Percentiles rank a stretch among this genome's conserved stretches.
Evolutionary conservation across 2,888 invertebrate species (phyloP).

Genomic region (Orthosia cruda): DNA sequence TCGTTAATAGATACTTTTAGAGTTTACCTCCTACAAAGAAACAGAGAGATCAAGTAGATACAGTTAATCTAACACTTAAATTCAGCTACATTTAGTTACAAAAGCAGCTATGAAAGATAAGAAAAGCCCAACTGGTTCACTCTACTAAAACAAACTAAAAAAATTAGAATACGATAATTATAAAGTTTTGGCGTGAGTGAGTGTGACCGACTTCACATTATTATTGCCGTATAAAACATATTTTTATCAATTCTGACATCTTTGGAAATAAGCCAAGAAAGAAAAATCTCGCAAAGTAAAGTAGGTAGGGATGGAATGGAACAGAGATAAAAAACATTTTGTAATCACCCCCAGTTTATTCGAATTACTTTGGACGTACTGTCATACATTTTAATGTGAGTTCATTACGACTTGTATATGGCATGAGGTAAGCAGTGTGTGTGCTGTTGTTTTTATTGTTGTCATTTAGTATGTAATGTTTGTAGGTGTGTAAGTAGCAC

Average conservation of each 20-base stretch:
- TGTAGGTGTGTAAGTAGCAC: neutral
- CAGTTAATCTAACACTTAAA: too few relatives aligned
- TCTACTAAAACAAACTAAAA: too few relatives aligned
- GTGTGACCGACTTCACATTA: too few relatives aligned
- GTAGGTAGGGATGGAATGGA: neutral
- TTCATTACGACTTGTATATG: slow-evolving; percentile 37
- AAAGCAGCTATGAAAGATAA: too few relatives aligned
- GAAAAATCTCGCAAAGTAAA: neutral
- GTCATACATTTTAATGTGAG: slow-evolving; percentile 47
- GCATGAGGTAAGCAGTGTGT: slow-evolving; percentile 20
- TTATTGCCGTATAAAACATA: neutral
- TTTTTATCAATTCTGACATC: neutral
- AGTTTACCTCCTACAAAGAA: too few relatives aligned
- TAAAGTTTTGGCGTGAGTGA: neutral
- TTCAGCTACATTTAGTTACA: too few relatives aligned
- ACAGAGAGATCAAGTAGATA: too few relatives aligned
- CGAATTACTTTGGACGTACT: slow-evolving; percentile 31
- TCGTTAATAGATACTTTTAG: too few relatives aligned
- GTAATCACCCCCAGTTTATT: slow-evolving; percentile 16
- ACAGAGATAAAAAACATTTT: slow-evolving; percentile 22
- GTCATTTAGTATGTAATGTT: slow-evolving; percentile 11
- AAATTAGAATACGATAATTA: too few relatives aligned
- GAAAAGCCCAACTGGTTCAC: too few relatives aligned
- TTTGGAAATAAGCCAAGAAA: slow-evolving; percentile 19
- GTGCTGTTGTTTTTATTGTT: slow-evolving; percentile 15